Conservation (phyloP, 2,888 invertebrate species). For the Tipula lateralis region DNA sequence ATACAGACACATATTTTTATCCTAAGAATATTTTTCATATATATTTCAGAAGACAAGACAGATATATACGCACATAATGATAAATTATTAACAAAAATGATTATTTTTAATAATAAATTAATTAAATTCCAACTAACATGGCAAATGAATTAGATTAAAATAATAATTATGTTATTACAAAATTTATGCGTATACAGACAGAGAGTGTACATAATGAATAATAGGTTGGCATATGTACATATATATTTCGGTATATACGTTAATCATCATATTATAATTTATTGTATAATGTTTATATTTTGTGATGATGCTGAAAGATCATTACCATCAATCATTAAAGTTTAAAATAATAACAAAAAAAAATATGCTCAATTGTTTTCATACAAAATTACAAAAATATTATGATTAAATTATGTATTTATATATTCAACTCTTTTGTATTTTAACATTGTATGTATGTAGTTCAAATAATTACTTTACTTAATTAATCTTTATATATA, state of each 20-base stretch:
- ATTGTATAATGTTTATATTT: not conserved
- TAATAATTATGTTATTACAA: not conserved
- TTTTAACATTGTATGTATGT: not conserved
- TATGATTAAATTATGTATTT: conserved; percentile 11
- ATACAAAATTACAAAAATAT: not conserved
- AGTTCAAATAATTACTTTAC: conserved; percentile 11
- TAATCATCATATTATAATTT: not conserved
- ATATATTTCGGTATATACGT: not conserved
- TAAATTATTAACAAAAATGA: not conserved
- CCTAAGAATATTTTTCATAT: too few species aligned
- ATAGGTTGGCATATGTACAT: not conserved
- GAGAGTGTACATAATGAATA: not conserved
- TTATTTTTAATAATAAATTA: not conserved
- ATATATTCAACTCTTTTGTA: conserved; percentile 13
- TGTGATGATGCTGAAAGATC: conserved; percentile 5
- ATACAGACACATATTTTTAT: too few species aligned
- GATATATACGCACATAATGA: too few species aligned
- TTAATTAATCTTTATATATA: not conserved
- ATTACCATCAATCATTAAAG: conserved; percentile 19
- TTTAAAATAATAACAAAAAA: not conserved
- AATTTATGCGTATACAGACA: not conserved
- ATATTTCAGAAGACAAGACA: not conserved
- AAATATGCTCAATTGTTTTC: not conserved
- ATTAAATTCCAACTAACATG: not conserved
- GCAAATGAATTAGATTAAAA: conserved; percentile 11